These are phyloP conservation scores for Myotis pilosus DNA, from an alignment of 2,797 vertebrate species.

Conservation along the genomic window DNA sequence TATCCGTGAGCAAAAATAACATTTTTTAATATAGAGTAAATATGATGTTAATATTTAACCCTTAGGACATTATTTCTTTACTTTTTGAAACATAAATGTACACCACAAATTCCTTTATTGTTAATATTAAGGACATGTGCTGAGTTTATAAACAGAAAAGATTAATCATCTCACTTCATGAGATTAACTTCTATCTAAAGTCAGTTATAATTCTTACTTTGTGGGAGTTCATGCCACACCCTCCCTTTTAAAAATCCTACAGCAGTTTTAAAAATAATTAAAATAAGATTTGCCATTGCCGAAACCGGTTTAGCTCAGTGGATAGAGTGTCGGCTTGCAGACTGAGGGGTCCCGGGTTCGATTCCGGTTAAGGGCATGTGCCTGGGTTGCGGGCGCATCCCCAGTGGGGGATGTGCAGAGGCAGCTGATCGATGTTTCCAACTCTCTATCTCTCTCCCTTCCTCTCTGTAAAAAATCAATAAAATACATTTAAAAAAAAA, in stretches of 20 bases:
- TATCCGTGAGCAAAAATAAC: background rate
- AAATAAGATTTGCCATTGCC: background rate
- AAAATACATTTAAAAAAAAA: too few relatives aligned
- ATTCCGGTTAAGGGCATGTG: too few relatives aligned
- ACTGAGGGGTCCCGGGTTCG: too few relatives aligned
- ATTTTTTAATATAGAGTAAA: background rate
- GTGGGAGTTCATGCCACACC: accelerated
- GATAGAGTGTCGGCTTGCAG: too few relatives aligned
- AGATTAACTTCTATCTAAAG: background rate
- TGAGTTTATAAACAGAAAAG: background rate
- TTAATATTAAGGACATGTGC: background rate
- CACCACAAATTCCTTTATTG: background rate
- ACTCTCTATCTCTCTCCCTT: too few relatives aligned
- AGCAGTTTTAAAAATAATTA: background rate
- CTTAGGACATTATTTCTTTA: background rate
- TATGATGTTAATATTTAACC: background rate
- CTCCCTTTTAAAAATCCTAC: background rate
- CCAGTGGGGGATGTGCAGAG: too few relatives aligned
- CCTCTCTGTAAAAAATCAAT: too few relatives aligned
- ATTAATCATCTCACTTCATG: background rate
- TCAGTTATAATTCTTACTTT: background rate
- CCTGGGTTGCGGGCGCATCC: too few relatives aligned
- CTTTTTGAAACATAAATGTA: background rate
- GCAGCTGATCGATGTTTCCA: too few relatives aligned
- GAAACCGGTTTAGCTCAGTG: too few relatives aligned